Evolutionary conservation across 2,797 vertebrate genomes (phyloP), one percentile per base, ranked within the genome.

Genomic region (Peromyscus aztecus): DNA sequence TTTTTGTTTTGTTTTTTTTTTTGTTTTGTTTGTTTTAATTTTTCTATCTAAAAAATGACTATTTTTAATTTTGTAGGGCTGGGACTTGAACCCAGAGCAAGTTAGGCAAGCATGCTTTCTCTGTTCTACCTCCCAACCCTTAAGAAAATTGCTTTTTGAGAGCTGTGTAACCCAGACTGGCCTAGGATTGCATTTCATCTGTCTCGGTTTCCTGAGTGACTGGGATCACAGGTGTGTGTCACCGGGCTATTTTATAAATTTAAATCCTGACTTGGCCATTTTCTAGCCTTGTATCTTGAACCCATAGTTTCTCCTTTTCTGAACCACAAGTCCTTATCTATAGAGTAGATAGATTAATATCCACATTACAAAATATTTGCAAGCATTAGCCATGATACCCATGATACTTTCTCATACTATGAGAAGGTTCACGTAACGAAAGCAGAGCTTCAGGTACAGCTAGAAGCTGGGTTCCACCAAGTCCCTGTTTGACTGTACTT

Each of bases 321-420:
- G 24, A 91, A 89, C 31, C 37, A 71, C 27, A 34, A 91, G 84
- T 95, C 40, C 34, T 96, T 87, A 85, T 69, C 24, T 75, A 49
- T 21, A 65, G 24, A 75, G 37, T 9, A 1, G 46, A 37, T 29
- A 49, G 63, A 91, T 89, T 57, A 65, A 75, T 40, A 73, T 65
- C 21, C 46, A 87, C 24, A 34, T 13, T 24, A 67, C 13, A 37
- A 85, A 71, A 59, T 31, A 59, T 63, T 11, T 65, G 3, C 12
- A 80, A 86, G 6, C 40, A 81, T 75, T 69, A 71, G 83, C 27
- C 55, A 75, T 57, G 16, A 46, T 40, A 10, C 3, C 69, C 31
- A n/a, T n/a, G 77, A 80, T 21, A 80, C 52, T n/a, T 55, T 24
- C 21, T 57, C 55, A 24, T 80, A 57, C 4, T 29, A 2, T 8